Base-by-base conservation (phyloP, 2,888 invertebrate species). In the Mamestra brassicae region DNA sequence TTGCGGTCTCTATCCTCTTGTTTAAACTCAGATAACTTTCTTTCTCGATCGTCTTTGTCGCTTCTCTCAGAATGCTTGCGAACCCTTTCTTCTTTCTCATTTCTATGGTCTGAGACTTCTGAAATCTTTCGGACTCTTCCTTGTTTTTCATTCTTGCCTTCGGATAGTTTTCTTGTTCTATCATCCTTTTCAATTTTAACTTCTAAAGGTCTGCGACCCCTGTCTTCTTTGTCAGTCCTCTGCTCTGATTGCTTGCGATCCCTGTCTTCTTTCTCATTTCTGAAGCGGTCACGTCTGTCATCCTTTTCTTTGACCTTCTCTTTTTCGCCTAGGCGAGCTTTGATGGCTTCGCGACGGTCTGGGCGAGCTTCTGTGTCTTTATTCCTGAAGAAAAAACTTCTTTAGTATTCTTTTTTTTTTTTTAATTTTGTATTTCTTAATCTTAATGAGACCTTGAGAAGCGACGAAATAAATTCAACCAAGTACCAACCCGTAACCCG, bases 281-380 rank as follows among this genome's bases (percentile, higher is more conserved):
- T 67, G 15, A 80, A 80, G 0, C 76, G 74, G 55, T 78, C 77
- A n/a, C 71, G 74, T 66, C 76, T 76, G 15, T 84, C 87, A 36
- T 78, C 80, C 54, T 52, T 79, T 13, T 87, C 88, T 50, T 78
- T 84, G 62, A 85, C 79, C 26, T 86, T 84, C 45, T 83, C 82
- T 78, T 71, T 87, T 77, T 62, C 87, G 62, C 80, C 78, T 77
- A 87, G 85, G 15, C 88, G 88, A 0, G 90, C 90, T 55, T 76
- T 86, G 80, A 87, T 82, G 67, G 86, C 89, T 11, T 92, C 90
- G 7, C 91, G 90, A 3, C 90, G 89, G 36, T 90, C 91, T 4
- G 84, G 76, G 17, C 88, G 88, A 5, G 88, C 85, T 2, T 84
- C 81, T 64, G 38, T 58, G 38, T 93, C 93, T 86, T 91, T 61